A percentile compares a stretch with the other conserved stretches of the same genome.
phyloP scores from a whole-genome alignment of 2,113 vertebrate genomes.

The Microtus richardsoni region DNA sequence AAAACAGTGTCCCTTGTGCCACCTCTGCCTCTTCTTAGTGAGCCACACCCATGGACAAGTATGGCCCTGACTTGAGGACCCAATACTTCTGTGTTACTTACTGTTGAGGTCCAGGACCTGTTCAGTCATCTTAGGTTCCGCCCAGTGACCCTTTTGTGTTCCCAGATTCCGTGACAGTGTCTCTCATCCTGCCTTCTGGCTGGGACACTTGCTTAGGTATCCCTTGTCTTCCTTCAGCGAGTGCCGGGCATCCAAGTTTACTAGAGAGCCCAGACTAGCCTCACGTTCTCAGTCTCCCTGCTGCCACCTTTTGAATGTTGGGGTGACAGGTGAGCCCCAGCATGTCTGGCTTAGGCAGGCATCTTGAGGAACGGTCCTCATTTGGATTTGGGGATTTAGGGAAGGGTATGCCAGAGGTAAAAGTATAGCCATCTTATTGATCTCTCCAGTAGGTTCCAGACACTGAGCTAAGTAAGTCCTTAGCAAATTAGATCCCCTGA shows the following conservation, averaged over 20 bases:
- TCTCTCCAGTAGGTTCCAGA: not conserved
- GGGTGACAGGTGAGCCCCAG: too few species aligned
- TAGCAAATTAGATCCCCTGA: not conserved
- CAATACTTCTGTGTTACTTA: fast-evolving
- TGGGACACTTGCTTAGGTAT: not conserved
- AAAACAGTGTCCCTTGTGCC: fast-evolving
- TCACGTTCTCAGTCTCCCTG: not conserved
- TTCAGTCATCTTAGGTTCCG: not conserved
- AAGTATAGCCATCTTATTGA: not conserved
- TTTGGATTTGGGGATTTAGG: not conserved
- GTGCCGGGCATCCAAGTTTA: not conserved
- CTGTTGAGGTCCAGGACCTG: not conserved
- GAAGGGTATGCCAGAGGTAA: not conserved
- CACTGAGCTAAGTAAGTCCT: not conserved
- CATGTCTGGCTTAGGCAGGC: not conserved
- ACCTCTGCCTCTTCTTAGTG: too few species aligned
- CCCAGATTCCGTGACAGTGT: fast-evolving
- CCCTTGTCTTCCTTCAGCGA: not conserved
- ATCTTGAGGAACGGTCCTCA: not conserved
- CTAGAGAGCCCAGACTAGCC: not conserved
- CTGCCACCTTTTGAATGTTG: not conserved
- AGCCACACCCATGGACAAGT: fast-evolving
- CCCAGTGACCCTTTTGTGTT: not conserved
- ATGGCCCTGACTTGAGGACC: not conserved
- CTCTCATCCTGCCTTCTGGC: not conserved